Conservation (phyloP, 2,888 invertebrate genomes). For the Drosophila suboccidentalis region DNA sequence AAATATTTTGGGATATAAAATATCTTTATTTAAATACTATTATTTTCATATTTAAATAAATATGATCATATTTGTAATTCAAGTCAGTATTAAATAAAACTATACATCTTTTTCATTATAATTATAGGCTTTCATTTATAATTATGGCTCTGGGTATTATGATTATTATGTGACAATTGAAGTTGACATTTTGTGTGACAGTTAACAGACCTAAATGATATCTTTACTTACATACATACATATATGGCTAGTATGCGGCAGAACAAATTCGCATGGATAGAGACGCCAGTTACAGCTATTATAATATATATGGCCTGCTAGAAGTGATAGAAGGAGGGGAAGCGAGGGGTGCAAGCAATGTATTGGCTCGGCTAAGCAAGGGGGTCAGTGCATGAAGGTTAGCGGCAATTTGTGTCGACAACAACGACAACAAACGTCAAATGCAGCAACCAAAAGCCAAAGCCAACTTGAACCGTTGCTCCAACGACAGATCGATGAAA, state of each 20-base stretch:
- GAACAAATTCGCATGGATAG: constrained; percentile 14
- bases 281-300: constrained; percentile 40
- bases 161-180: constrained; percentile 14
- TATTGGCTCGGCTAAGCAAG: constrained; percentile 62
- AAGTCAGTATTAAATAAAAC: no score
- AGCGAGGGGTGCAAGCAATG: not conserved
- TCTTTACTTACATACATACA: constrained; percentile 2
- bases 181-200: constrained; percentile 52
- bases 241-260: constrained; percentile 17
- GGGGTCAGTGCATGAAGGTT: constrained; percentile 74
- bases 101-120: not conserved
- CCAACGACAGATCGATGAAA: constrained; percentile 65
- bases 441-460: constrained; percentile 54
- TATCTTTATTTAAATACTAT: no score
- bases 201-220: constrained; percentile 36
- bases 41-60: no score
- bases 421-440: constrained; percentile 38
- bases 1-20: no score
- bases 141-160: not conserved
- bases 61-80: no score
- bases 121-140: not conserved
- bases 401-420: constrained; percentile 81
- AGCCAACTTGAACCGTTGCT: constrained; percentile 50
- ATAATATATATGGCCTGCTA: constrained; percentile 7
- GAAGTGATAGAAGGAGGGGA: not conserved